These are phyloP conservation scores for Brachyopa scutellaris DNA, from an alignment of 2,888 invertebrate genomes.

Conservation along the genomic window DNA sequence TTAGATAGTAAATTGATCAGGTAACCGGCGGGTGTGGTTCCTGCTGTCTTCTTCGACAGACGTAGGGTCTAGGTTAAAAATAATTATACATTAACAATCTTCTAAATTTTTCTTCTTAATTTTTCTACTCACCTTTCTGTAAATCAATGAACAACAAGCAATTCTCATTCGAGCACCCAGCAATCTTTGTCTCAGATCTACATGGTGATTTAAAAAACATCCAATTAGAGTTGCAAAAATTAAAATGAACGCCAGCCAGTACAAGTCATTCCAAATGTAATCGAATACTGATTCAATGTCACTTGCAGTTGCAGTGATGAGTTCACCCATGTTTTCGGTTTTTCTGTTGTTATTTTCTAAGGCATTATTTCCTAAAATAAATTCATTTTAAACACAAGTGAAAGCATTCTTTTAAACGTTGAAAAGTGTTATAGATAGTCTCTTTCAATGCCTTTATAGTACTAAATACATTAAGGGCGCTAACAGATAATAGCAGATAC, in stretches of 20 bases:
- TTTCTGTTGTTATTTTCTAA: conserved; percentile 49
- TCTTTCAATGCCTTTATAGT: no score
- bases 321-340: conserved; percentile 6
- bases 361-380: conserved; percentile 42
- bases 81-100: neutral
- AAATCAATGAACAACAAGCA: conserved; percentile 86
- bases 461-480: no score
- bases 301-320: conserved; percentile 28
- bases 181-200: neutral
- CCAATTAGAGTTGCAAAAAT: no score
- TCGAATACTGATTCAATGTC: neutral
- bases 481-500: no score
- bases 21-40: conserved; percentile 91
- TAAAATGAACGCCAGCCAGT: no score
- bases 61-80: conserved; percentile 84
- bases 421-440: no score
- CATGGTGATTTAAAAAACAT: neutral
- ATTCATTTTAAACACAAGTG: no score
- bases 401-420: no score
- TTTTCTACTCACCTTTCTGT: conserved; percentile 84
- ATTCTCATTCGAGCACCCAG: conserved; percentile 86
- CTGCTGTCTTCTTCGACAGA: conserved; percentile 87
- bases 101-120: no score
- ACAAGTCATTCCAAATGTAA: neutral
- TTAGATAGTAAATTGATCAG: conserved; percentile 96